Evolutionary conservation across 30 jellyfish, hydroid and myxozoan species (phyloP).

Genomic region (Rhopilema esculentum): DNA sequence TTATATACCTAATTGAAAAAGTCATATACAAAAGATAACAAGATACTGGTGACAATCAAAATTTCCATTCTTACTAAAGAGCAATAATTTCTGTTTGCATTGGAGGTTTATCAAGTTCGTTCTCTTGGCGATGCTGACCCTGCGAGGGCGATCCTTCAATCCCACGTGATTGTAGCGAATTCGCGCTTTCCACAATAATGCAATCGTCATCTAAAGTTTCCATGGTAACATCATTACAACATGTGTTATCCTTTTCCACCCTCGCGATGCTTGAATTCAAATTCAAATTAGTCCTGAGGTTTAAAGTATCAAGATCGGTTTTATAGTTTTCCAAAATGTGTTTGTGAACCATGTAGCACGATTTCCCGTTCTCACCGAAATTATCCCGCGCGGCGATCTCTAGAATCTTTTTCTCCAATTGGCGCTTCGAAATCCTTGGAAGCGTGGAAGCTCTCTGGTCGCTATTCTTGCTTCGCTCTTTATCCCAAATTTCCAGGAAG

Average conservation of each 20-base stretch:
- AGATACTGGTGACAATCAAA: not conserved
- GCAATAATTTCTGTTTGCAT: constrained; percentile 33
- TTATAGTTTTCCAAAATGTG: constrained; percentile 57
- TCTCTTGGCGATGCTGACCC: not conserved
- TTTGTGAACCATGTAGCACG: constrained; percentile 70
- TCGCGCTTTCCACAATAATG: not conserved
- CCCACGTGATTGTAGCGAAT: not conserved
- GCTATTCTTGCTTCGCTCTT: constrained; percentile 13
- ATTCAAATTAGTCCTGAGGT: not conserved
- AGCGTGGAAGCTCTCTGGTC: constrained; percentile 12
- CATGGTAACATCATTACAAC: not conserved
- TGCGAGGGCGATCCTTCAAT: not conserved
- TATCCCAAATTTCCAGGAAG: constrained; percentile 72
- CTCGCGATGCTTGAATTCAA: not conserved
- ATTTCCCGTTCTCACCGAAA: constrained; percentile 24
- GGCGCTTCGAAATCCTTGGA: constrained; percentile 81
- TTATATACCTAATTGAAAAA: constrained; percentile 10
- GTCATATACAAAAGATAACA: constrained; percentile 13
- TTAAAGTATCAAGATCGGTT: constrained; percentile 13
- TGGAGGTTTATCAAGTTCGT: not conserved
- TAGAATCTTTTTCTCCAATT: constrained; percentile 68
- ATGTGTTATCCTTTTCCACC: not conserved
- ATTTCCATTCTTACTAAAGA: not conserved
- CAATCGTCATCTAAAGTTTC: not conserved
- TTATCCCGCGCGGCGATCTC: constrained; percentile 73